phyloP scores from a whole-genome alignment of 2,113 vertebrate species.

The Prolemur simus region DNA sequence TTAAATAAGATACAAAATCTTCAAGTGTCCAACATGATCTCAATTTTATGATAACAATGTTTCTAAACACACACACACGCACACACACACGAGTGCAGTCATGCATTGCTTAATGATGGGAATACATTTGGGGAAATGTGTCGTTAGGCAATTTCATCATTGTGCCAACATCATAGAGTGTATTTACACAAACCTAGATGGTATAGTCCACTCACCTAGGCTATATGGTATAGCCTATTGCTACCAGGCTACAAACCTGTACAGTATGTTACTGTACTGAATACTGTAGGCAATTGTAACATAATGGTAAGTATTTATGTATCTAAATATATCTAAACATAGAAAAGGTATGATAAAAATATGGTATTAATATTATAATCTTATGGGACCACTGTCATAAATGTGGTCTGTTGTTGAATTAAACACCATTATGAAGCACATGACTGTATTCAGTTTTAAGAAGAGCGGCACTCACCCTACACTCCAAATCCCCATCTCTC shows the following conservation, averaged over 20 bases:
- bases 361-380: neutral
- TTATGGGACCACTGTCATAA: neutral
- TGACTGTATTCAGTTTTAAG: neutral
- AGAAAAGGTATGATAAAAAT: neutral
- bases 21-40: too few species aligned
- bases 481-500: neutral
- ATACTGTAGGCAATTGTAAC: neutral
- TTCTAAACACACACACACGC: too few species aligned
- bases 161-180: neutral
- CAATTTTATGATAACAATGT: too few species aligned
- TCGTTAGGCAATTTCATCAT: neutral
- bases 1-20: too few species aligned
- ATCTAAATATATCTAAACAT: neutral
- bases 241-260: neutral
- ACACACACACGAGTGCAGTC: neutral
- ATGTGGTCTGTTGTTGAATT: neutral
- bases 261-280: neutral
- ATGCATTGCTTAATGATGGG: neutral
- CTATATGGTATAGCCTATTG: neutral
- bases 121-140: neutral
- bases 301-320: neutral
- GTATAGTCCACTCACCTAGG: neutral
- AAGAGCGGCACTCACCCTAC: neutral
- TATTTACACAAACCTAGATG: neutral
- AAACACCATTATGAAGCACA: neutral